Evolutionary conservation across 2,113 vertebrate genomes (phyloP).

Genomic region (Mesembrinibis cayennensis): DNA sequence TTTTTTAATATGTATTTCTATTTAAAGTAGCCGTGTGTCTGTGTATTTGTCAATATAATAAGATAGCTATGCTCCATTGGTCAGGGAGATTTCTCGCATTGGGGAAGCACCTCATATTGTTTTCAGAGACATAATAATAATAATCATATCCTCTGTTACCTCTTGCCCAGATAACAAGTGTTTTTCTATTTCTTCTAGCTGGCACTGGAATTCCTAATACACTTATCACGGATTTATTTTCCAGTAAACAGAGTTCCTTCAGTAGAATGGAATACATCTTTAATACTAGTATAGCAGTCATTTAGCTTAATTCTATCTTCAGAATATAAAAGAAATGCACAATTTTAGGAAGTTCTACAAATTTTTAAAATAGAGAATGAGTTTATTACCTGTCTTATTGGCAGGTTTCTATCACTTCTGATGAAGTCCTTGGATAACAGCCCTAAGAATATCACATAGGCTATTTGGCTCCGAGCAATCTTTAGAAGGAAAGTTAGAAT

Average conservation of each 20-base stretch:
- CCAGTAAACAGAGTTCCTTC: background rate
- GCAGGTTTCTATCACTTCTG: background rate
- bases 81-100: background rate
- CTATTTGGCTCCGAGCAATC: background rate
- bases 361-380: background rate
- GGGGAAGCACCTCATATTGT: background rate
- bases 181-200: background rate
- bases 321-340: background rate
- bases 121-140: background rate
- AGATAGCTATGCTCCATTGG: background rate
- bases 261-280: background rate
- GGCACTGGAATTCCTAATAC: background rate
- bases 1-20: background rate
- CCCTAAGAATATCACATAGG: background rate
- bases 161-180: background rate
- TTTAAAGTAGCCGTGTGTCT: background rate
- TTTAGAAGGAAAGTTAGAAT: constrained; percentile 15
- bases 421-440: background rate
- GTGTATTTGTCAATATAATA: background rate
- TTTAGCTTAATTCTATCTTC: background rate
- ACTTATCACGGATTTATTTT: background rate
- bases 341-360: background rate
- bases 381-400: background rate
- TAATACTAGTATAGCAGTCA: background rate
- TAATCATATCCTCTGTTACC: background rate